These are phyloP conservation scores for Anthoscopus minutus DNA, from an alignment of 2,113 vertebrate species.

Conservation along the genomic window DNA sequence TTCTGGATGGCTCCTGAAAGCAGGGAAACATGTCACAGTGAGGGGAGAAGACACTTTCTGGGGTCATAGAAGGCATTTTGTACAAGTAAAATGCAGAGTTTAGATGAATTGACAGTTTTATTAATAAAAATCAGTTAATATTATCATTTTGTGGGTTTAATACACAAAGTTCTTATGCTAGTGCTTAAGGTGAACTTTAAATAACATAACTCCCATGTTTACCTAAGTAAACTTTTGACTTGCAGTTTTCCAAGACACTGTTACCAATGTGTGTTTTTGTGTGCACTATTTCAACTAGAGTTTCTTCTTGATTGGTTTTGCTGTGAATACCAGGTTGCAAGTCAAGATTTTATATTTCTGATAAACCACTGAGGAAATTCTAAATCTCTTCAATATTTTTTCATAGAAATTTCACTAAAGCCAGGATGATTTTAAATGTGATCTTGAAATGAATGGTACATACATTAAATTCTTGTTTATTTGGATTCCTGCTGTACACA, in stretches of 20 bases:
- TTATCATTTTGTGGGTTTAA: not conserved
- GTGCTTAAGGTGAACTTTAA: not conserved
- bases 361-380: not conserved
- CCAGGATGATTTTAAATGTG: not conserved
- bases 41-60: not conserved
- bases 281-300: not conserved
- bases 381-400: not conserved
- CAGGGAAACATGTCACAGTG: rapidly evolving
- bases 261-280: not conserved
- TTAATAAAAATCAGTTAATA: not conserved
- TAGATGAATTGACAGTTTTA: not conserved
- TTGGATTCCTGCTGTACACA: not conserved
- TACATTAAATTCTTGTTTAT: not conserved
- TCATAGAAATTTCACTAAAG: not conserved
- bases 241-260: not conserved
- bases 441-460: not conserved
- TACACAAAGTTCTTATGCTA: not conserved
- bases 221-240: not conserved
- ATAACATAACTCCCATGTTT: not conserved
- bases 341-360: not conserved
- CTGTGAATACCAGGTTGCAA: not conserved
- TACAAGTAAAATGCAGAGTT: not conserved
- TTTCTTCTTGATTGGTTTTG: not conserved
- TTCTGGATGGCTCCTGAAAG: not conserved
- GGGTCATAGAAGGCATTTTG: not conserved